A percentile compares a stretch with the other conserved stretches of the same genome.
Conservation (phyloP, 2,797 vertebrate species). For the Liasis olivaceus region DNA sequence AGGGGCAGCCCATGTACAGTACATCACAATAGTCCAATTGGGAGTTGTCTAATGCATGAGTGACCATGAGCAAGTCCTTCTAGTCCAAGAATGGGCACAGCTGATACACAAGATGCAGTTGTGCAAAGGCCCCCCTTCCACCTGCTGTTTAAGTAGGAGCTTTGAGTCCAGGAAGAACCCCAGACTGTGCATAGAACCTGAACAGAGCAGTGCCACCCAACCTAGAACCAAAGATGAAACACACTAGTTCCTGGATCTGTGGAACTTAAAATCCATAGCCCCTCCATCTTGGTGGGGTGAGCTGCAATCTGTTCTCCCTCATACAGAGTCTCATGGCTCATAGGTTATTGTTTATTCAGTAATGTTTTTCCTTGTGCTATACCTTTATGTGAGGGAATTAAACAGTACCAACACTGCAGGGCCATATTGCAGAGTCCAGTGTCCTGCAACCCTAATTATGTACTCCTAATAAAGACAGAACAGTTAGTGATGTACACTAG, state of each 20-base stretch:
- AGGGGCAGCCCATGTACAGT: not conserved
- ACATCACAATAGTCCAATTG: not conserved
- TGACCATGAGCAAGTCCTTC: not conserved
- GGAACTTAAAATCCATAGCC: not conserved
- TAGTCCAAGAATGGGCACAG: not conserved
- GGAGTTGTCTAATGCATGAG: not conserved
- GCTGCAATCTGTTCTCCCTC: not conserved
- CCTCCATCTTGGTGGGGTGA: not conserved
- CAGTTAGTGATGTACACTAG: not conserved
- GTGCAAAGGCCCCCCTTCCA: not conserved
- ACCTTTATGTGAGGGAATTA: constrained; percentile 13
- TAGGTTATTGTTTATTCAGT: constrained; percentile 40
- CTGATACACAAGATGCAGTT: not conserved
- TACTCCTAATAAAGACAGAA: not conserved
- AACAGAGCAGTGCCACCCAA: not conserved
- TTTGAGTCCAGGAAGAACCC: not conserved
- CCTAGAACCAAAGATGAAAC: not conserved
- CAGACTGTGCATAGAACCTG: not conserved
- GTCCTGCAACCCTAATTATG: not conserved
- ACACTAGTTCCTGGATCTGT: not conserved
- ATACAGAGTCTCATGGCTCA: not conserved
- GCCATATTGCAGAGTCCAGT: constrained; percentile 31
- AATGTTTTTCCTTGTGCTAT: constrained; percentile 21
- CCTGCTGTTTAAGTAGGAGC: not conserved
- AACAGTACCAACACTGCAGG: not conserved